Conservation (phyloP, 1,140 invertebrate genomes). For the Odontomachus brunneus region DNA sequence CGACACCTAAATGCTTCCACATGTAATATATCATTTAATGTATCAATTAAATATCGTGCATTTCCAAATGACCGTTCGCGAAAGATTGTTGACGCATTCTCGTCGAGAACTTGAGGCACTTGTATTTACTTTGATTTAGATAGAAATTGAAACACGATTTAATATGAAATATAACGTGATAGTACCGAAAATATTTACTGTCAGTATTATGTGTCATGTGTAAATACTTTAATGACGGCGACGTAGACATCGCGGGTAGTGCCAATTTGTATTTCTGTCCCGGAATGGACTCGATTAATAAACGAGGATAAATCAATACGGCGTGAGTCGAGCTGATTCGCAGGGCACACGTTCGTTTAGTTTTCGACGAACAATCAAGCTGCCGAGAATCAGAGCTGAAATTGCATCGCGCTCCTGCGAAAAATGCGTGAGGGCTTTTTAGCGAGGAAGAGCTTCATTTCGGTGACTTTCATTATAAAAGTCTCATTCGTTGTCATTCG, state of each 20-base stretch:
- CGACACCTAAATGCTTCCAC: too few relatives aligned
- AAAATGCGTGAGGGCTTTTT: slow-evolving; percentile 20
- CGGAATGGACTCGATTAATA: slow-evolving; percentile 41
- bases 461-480: not conserved
- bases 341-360: slow-evolving; percentile 9
- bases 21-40: too few relatives aligned
- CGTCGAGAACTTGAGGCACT: too few relatives aligned
- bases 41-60: too few relatives aligned
- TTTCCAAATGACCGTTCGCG: too few relatives aligned
- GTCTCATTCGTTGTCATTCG: not conserved
- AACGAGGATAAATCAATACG: slow-evolving; percentile 42
- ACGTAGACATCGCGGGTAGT: slow-evolving; percentile 38
- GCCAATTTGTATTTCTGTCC: slow-evolving; percentile 12
- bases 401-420: not conserved
- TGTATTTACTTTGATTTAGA: not conserved
- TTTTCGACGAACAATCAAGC: slow-evolving; percentile 40
- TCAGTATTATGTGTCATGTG: not conserved
- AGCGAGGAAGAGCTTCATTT: not conserved
- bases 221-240: not conserved
- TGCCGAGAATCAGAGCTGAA: not conserved
- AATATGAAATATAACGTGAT: slow-evolving; percentile 37
- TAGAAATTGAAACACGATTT: not conserved
- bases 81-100: too few relatives aligned
- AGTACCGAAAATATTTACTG: not conserved
- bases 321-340: not conserved